A percentile compares a stretch with the other conserved stretches of the same genome.
Evolutionary conservation across 2,113 vertebrate genomes (phyloP).

Genomic region (Thunnus maccoyii): DNA sequence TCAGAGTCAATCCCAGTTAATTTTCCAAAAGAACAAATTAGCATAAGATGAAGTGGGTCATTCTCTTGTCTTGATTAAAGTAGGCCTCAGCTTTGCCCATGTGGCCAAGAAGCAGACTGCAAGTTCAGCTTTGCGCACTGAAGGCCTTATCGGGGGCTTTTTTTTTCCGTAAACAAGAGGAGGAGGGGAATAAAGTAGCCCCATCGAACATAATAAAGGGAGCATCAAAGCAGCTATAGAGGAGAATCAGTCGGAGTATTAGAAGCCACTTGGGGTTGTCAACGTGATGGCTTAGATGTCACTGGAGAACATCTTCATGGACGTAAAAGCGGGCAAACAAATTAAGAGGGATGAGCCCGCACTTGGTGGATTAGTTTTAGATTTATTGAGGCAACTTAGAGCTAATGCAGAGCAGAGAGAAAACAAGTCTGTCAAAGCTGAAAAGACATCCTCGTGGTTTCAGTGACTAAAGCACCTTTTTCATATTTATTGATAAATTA

Average conservation of each 20-base stretch:
- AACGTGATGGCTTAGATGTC: constrained; percentile 79
- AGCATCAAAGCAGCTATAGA: constrained; percentile 69
- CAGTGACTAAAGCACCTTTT: constrained; percentile 33
- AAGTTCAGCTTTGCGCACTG: constrained; percentile 49
- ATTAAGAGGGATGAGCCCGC: constrained; percentile 81
- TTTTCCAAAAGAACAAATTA: constrained; percentile 57
- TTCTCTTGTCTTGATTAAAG: constrained; percentile 75
- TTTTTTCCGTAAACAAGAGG: constrained; percentile 66
- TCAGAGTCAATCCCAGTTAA: constrained; percentile 42
- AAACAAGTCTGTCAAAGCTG: constrained; percentile 52
- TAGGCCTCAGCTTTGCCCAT: constrained; percentile 69
- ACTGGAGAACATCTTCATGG: constrained; percentile 76
- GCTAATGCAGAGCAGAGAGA: constrained; percentile 36
- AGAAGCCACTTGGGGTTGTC: constrained; percentile 78
- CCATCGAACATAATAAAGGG: constrained; percentile 64
- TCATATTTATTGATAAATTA: neutral
- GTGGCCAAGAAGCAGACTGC: constrained; percentile 69
- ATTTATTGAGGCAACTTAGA: constrained; percentile 65
- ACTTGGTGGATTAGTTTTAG: constrained; percentile 81
- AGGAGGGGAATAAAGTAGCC: constrained; percentile 54
- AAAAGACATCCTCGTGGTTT: constrained; percentile 18
- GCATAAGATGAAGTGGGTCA: constrained; percentile 71
- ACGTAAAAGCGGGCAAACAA: constrained; percentile 77
- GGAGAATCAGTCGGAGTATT: constrained; percentile 73
- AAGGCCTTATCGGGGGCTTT: constrained; percentile 55